These are phyloP conservation scores for Progne subis DNA, from an alignment of 2,113 vertebrate species.

Conservation along the genomic window DNA sequence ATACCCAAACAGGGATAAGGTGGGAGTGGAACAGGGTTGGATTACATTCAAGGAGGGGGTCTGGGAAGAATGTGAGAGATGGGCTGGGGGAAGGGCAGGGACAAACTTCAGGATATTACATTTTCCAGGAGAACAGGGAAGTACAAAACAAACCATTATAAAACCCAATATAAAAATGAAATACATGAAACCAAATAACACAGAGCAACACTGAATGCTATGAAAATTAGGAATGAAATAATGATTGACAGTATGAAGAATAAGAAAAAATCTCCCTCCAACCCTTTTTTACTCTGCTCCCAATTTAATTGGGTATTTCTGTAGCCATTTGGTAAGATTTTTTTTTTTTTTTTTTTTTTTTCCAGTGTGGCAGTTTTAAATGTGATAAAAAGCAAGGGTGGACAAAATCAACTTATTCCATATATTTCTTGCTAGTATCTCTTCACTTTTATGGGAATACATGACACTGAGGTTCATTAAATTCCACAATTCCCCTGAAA, in stretches of 20 bases:
- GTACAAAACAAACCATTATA: no score
- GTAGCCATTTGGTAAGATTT: background rate
- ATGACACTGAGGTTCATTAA: background rate
- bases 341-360: background rate
- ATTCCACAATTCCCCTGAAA: background rate
- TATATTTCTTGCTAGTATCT: background rate
- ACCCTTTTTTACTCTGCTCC: rapidly evolving
- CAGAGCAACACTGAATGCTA: background rate
- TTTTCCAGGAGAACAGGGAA: no score
- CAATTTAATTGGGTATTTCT: background rate
- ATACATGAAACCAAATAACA: no score
- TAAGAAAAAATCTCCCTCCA: background rate
- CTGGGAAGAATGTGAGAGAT: no score
- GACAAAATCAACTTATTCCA: background rate
- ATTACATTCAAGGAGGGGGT: no score
- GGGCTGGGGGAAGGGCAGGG: no score
- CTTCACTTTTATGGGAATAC: background rate
- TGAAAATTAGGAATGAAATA: background rate
- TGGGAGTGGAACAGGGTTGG: no score
- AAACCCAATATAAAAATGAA: no score
- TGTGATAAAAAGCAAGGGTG: background rate
- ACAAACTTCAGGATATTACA: no score
- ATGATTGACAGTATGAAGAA: rapidly evolving
- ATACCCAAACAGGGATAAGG: no score
- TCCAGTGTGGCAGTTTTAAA: background rate